Base-by-base conservation (phyloP, 2,888 invertebrate species). In the Erebia palarica region DNA sequence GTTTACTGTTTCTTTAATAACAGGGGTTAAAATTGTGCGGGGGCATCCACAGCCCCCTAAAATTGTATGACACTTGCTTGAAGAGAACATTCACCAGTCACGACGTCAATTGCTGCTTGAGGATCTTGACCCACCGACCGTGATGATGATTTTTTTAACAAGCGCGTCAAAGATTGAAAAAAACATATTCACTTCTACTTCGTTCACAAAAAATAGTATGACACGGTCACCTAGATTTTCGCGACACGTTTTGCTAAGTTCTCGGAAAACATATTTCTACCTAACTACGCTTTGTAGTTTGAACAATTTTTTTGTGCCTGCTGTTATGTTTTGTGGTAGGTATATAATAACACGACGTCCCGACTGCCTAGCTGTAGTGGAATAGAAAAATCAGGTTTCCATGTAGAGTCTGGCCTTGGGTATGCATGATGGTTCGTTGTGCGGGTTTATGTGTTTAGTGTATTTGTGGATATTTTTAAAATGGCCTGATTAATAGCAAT, bases 401-500 rank as follows among this genome's bases (percentile, higher is more conserved):
- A 21, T 18, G 16, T 21, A 21, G 2, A 61, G 18, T 59, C 61
- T 44, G 14, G 44, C 61, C 61, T 61, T 61, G 47, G 47, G 18
- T 13, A 47, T 21, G 47, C 61, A 47, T 61, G 47, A 8, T 42
- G 16, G 9, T 3, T 14, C n/a, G 60, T n/a, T 7, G 59, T 60
- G 60, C 60, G 44, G 42, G 16, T 44, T 60, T 36, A 36, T 16
- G 10, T 21, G 18, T 61, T 60, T 47, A 61, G 47, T 61, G 18
- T 13, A 47, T 61, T 61, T 61, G 47, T 44, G 18, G 60, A 60
- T 60, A 44, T 61, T 42, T 16, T 16, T n/a, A 61, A 44, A 58
- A 21, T 58, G 27, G 27, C 57, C 14, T 21, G 57, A 58, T 58
- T 58, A 58, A 58, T 55, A n/a, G 42, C 16, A 44, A 42, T 42